Percentiles rank a stretch among this genome's conserved stretches.
phyloP scores from a whole-genome alignment of 2,113 vertebrate species.

The Ardeotis arabs region DNA sequence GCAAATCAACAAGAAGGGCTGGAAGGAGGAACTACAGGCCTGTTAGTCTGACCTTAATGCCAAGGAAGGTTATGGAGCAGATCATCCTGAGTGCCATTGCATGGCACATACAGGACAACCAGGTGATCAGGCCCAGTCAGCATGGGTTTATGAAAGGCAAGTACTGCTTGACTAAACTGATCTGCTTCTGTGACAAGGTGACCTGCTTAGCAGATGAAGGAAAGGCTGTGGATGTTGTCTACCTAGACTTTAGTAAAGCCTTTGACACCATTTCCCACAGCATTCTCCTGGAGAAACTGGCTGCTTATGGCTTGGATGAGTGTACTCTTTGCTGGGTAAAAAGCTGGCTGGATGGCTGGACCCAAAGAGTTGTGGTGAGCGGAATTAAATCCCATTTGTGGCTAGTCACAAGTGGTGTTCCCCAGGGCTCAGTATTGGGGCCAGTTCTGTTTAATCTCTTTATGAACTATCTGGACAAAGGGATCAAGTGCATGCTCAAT shows the following conservation, averaged over 20 bases:
- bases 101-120: not conserved
- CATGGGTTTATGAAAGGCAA: not conserved
- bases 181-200: not conserved
- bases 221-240: too few relatives aligned
- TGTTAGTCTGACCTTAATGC: not conserved
- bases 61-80: not conserved
- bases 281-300: not conserved
- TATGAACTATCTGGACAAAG: not conserved
- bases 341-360: not conserved
- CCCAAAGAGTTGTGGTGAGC: not conserved
- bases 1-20: not conserved
- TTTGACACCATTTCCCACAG: too few relatives aligned
- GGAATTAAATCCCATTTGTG: not conserved
- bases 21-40: not conserved
- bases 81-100: too few relatives aligned
- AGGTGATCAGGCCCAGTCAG: not conserved
- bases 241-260: too few relatives aligned
- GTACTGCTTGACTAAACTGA: not conserved
- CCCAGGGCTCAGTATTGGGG: not conserved
- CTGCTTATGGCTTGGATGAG: not conserved
- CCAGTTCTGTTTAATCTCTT: not conserved
- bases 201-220: too few relatives aligned
- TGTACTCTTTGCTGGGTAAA: not conserved
- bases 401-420: not conserved
- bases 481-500: not conserved